A percentile compares a stretch with the other conserved stretches of the same genome.
phyloP scores from a whole-genome alignment of 2,113 vertebrate species.

The Planiliza haematocheilus region DNA sequence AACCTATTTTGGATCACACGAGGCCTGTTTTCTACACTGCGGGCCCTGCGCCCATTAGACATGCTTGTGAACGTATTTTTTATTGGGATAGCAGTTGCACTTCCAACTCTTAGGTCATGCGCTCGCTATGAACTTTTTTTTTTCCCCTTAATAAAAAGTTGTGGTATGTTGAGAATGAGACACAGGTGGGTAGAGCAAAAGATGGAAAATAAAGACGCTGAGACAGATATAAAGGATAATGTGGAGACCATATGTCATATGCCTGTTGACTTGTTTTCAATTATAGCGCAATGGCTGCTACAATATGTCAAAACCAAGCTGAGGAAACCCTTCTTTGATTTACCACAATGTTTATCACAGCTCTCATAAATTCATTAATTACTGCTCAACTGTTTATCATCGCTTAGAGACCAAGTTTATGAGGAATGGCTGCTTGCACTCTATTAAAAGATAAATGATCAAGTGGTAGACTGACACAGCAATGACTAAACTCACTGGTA shows the following conservation, averaged over 20 bases:
- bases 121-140: constrained; percentile 31
- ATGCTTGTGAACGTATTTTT: constrained; percentile 52
- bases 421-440: constrained; percentile 15
- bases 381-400: constrained; percentile 21
- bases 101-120: constrained; percentile 37
- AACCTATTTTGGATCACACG: constrained; percentile 4
- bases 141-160: constrained; percentile 35
- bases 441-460: constrained; percentile 30
- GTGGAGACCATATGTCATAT: neutral
- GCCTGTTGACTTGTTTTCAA: neutral
- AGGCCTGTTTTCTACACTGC: constrained; percentile 55
- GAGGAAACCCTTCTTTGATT: constrained; percentile 12
- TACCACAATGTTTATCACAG: constrained; percentile 16
- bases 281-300: neutral
- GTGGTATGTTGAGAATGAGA: constrained; percentile 51
- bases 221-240: neutral
- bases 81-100: constrained; percentile 52
- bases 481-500: constrained; percentile 7
- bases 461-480: neutral
- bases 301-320: neutral
- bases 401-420: constrained; percentile 8
- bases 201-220: neutral
- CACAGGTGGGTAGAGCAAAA: constrained; percentile 44
- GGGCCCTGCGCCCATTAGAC: constrained; percentile 34
- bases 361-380: constrained; percentile 12